Percentiles rank a stretch among this genome's conserved stretches.
Evolutionary conservation across 1,140 invertebrate genomes (phyloP).

Genomic region (Nasonia longicornis): DNA sequence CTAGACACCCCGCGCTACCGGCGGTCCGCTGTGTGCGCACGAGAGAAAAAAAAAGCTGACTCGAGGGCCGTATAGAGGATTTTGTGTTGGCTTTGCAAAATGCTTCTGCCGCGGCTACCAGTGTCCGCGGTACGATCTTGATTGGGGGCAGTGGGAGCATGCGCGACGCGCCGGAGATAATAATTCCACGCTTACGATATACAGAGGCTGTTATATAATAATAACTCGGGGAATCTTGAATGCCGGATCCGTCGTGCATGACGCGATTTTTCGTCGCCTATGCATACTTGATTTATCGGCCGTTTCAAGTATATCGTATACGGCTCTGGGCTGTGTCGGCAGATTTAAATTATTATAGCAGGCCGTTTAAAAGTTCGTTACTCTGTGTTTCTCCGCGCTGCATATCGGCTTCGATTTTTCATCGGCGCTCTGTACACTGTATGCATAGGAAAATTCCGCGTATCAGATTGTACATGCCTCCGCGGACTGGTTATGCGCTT

Average conservation of each 20-base stretch:
- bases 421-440: too few species aligned
- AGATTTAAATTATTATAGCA: too few species aligned
- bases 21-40: neutral
- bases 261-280: neutral
- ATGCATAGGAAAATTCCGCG: too few species aligned
- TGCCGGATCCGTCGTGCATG: constrained; percentile 1
- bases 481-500: too few species aligned
- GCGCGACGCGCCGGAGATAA: constrained; percentile 2
- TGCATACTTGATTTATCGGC: neutral
- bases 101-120: neutral
- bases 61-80: neutral
- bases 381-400: too few species aligned
- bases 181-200: constrained; percentile 13
- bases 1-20: constrained; percentile 48
- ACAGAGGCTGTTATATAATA: neutral
- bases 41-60: neutral
- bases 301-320: constrained; percentile 52
- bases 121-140: constrained; percentile 13
- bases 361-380: too few species aligned
- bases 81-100: neutral
- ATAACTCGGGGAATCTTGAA: constrained; percentile 19
- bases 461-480: too few species aligned
- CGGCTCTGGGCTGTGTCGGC: neutral
- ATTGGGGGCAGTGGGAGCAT: constrained; percentile 5
- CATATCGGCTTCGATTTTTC: too few species aligned